Percentiles rank a stretch among this genome's conserved stretches.
Evolutionary conservation across 2,113 vertebrate species (phyloP).

Genomic region (Ginglymostoma cirratum): DNA sequence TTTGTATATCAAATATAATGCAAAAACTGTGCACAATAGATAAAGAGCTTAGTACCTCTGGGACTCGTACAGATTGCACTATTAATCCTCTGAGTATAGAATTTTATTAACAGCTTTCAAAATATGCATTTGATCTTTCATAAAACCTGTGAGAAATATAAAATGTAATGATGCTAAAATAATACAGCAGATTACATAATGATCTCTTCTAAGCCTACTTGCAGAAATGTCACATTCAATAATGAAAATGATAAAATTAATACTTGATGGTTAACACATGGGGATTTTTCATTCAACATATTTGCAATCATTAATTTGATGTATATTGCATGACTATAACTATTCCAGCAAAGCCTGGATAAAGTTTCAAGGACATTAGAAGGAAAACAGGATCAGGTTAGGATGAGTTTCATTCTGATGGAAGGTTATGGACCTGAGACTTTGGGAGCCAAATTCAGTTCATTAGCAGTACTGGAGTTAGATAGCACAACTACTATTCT

Average conservation of each 20-base stretch:
- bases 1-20: conserved; percentile 27
- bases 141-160: conserved; percentile 31
- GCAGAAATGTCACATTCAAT: conserved; percentile 28
- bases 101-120: conserved; percentile 36
- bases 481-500: neutral
- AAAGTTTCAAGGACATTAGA: conserved; percentile 6
- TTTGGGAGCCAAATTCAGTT: neutral
- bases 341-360: conserved; percentile 28
- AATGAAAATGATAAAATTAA: conserved; percentile 32
- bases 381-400: neutral
- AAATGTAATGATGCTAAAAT: conserved; percentile 29
- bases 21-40: conserved; percentile 23
- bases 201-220: conserved; percentile 21
- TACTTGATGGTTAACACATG: conserved; percentile 31
- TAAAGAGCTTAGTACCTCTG: conserved; percentile 15
- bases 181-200: conserved; percentile 31
- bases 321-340: conserved; percentile 21
- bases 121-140: conserved; percentile 35
- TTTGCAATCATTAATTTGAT: conserved; percentile 29
- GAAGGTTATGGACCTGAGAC: neutral
- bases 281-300: conserved; percentile 29
- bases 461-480: neutral
- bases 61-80: neutral
- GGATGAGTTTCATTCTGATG: neutral
- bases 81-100: conserved; percentile 29